Base-by-base conservation (phyloP, 2,113 vertebrate species). In the Cygnus atratus region DNA sequence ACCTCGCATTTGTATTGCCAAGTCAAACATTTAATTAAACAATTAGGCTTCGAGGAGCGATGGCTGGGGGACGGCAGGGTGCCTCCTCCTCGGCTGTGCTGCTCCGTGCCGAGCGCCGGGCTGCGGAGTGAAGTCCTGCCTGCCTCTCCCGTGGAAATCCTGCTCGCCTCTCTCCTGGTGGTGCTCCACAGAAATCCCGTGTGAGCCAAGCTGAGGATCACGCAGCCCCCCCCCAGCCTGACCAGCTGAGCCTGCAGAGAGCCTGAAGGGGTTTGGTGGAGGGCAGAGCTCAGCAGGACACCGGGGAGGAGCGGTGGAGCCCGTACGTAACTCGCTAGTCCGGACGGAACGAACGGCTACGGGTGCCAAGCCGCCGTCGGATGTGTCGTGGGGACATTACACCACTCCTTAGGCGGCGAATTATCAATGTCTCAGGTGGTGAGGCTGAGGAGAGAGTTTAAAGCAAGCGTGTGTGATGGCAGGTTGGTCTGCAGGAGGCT, bases 111-210 rank as follows among this genome's bases (percentile, higher is more conserved):
- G 3, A 14, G 4, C 13, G 39, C 29, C 55, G 62, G 84, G 16
- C 22, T 37, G 48, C 19, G 20, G 72, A 76, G 67, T 25, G 76
- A 21, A 41, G 2, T 55, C 46, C 84, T 46, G 37, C 78, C 87
- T n/a, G 0, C 48, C 66, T 65, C 26, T n/a, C 55, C 39, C 39
- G 39, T 39, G 39, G 76, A 21, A 41, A 2, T 55, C 46, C 84
- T 46, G 37, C 78, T 90, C n/a, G 0, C 48, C 66, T 65, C 26
- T n/a, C 55, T 9, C 0, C 0, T n/a, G 28, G 15, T 20, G 31
- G 3, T 26, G 57, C n/a, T 59, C 84, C 0, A 0, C 21, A 48
- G 50, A 17, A 74, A 13, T 59, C 59, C 74, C 0, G 0, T 2
- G 26, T 28, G 74, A 81, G 74, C 46, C 0, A 0, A 41, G 73